Percentiles rank a stretch among this genome's conserved stretches.
These are phyloP conservation scores for Pararge aegeria DNA, from an alignment of 1,140 invertebrate genomes.

Conservation along the genomic window DNA sequence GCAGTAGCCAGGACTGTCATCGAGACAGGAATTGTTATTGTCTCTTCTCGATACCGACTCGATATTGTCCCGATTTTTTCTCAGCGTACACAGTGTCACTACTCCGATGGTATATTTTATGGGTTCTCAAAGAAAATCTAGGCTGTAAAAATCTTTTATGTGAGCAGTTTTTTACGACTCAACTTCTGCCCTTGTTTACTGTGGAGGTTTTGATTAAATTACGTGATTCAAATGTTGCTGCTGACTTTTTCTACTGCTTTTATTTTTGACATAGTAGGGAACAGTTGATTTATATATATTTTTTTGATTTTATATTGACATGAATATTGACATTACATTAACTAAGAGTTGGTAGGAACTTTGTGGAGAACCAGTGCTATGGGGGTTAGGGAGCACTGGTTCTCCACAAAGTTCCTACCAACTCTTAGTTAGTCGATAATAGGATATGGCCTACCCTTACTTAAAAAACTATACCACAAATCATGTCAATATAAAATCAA, in stretches of 20 bases:
- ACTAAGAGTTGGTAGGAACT: no score
- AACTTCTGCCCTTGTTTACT: conserved; percentile 24
- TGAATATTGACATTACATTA: no score
- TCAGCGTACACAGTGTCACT: not conserved
- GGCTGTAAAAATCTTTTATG: conserved; percentile 28
- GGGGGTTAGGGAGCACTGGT: no score
- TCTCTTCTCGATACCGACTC: not conserved
- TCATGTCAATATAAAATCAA: no score
- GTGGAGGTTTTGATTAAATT: conserved; percentile 20
- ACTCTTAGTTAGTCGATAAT: no score
- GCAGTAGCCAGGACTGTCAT: no score
- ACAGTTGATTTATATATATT: not conserved
- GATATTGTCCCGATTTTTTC: not conserved
- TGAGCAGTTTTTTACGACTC: conserved; percentile 16
- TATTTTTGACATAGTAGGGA: not conserved
- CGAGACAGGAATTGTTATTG: no score
- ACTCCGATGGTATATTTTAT: conserved; percentile 26
- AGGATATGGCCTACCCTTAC: no score
- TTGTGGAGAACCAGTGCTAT: no score
- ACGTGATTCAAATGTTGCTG: conserved; percentile 10
- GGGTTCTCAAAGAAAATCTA: conserved; percentile 22
- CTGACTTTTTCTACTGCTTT: not conserved
- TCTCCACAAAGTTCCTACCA: no score
- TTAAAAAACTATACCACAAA: no score
- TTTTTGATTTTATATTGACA: no score